A percentile compares a stretch with the other conserved stretches of the same genome.
phyloP scores from a whole-genome alignment of 2,113 vertebrate species.

The Microtus richardsoni region DNA sequence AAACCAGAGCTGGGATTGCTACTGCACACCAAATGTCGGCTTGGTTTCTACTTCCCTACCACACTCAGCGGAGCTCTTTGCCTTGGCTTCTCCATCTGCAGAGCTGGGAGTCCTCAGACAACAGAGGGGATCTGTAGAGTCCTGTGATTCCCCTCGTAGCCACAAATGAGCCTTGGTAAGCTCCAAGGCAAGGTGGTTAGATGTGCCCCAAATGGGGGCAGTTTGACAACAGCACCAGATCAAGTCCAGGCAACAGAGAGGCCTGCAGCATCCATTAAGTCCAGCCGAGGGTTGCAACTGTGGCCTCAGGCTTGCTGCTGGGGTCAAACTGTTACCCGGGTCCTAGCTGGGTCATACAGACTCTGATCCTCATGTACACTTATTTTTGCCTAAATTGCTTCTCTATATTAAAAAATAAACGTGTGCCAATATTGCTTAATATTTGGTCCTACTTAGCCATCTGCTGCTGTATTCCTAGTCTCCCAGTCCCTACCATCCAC shows the following conservation, averaged over 20 bases:
- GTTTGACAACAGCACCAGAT: neutral
- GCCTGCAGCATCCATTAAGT: neutral
- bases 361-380: neutral
- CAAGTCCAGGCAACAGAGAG: neutral
- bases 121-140: neutral
- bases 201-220: neutral
- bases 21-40: conserved; percentile 80
- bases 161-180: neutral
- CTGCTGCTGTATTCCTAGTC: neutral
- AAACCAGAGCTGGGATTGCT: conserved; percentile 86
- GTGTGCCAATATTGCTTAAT: neutral
- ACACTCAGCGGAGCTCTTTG: conserved; percentile 57
- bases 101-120: conserved; percentile 2
- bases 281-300: neutral
- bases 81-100: conserved; percentile 44
- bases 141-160: neutral
- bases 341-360: neutral
- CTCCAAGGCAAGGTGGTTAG: neutral
- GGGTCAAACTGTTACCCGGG: neutral
- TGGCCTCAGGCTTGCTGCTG: neutral
- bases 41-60: conserved; percentile 75
- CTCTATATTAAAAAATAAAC: neutral
- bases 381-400: neutral
- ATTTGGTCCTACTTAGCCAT: conserved; percentile 32
- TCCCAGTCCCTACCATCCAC: neutral